A percentile compares a stretch with the other conserved stretches of the same genome.
phyloP scores from a whole-genome alignment of 2,797 vertebrate genomes.

The Numenius phaeopus region DNA sequence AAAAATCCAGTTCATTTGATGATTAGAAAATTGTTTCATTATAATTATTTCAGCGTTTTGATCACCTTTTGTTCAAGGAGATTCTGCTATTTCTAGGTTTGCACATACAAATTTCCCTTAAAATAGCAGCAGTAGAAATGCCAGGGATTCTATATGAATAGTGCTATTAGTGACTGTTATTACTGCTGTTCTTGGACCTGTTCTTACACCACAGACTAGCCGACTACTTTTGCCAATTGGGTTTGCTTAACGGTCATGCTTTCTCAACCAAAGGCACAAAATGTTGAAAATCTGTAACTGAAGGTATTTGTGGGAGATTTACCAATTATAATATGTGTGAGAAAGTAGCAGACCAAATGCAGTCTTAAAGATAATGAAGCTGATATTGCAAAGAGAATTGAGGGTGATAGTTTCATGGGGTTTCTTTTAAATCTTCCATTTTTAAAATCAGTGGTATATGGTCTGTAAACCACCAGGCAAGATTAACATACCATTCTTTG shows the following conservation, averaged over 20 bases:
- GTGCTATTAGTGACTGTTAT: background rate
- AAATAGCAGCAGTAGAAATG: background rate
- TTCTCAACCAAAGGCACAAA: background rate
- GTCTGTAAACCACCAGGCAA: background rate
- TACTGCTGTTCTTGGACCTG: background rate
- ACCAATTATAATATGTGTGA: background rate
- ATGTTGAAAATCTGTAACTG: conserved; percentile 21
- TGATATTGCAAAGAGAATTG: background rate
- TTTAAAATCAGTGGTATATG: background rate
- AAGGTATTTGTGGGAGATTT: background rate
- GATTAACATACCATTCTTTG: background rate
- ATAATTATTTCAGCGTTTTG: background rate
- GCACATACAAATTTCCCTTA: background rate
- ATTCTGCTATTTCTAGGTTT: background rate
- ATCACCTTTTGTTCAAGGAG: background rate
- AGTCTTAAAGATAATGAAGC: conserved; percentile 39
- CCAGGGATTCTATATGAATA: background rate
- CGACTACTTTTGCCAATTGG: background rate
- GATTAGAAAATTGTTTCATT: background rate
- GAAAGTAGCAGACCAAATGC: background rate
- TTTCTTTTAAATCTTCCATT: background rate
- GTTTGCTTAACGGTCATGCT: conserved; percentile 17
- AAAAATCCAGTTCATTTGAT: background rate
- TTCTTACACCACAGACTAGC: background rate
- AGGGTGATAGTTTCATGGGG: background rate